Evolutionary conservation across 2,113 vertebrate species (phyloP).

Genomic region (Brachyhypopomus occidentalis): DNA sequence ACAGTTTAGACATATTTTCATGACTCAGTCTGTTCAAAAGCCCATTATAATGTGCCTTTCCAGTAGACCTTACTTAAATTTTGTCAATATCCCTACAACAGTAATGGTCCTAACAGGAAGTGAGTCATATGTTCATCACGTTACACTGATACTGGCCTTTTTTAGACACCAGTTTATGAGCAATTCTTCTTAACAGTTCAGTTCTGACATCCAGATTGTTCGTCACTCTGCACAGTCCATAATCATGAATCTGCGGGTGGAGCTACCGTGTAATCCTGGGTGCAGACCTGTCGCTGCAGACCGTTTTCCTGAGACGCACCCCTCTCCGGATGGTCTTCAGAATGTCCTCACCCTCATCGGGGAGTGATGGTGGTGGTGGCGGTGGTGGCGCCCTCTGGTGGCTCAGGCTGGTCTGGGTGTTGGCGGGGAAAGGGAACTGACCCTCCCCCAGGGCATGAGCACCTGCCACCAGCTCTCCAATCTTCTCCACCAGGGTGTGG

Average conservation of each 20-base stretch:
- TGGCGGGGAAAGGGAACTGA: constrained; percentile 86
- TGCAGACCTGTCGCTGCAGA: constrained; percentile 92
- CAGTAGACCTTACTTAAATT: background rate
- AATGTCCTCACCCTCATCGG: constrained; percentile 82
- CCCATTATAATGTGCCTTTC: constrained; percentile 20
- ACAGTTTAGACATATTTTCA: constrained; percentile 40
- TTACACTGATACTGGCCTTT: constrained; percentile 30
- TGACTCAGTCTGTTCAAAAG: constrained; percentile 12
- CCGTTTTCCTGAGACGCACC: constrained; percentile 88
- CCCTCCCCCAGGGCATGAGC: constrained; percentile 92
- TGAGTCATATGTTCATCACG: constrained; percentile 34
- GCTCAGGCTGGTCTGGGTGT: constrained; percentile 11
- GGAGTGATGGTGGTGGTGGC: constrained; percentile 44
- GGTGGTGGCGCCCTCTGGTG: constrained; percentile 21
- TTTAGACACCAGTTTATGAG: constrained; percentile 32
- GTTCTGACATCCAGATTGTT: constrained; percentile 18
- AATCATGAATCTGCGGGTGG: background rate
- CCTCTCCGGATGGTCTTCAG: constrained; percentile 92
- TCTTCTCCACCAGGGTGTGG: constrained; percentile 97
- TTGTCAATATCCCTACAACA: constrained; percentile 33
- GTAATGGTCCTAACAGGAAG: constrained; percentile 26
- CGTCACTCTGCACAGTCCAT: constrained; percentile 28
- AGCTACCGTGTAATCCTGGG: constrained; percentile 87
- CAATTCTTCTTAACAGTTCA: constrained; percentile 18
- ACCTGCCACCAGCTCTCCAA: constrained; percentile 92